Evolutionary conservation across 2,888 invertebrate genomes (phyloP), one percentile per base, ranked within the genome.

Genomic region (Polietes domitor): DNA sequence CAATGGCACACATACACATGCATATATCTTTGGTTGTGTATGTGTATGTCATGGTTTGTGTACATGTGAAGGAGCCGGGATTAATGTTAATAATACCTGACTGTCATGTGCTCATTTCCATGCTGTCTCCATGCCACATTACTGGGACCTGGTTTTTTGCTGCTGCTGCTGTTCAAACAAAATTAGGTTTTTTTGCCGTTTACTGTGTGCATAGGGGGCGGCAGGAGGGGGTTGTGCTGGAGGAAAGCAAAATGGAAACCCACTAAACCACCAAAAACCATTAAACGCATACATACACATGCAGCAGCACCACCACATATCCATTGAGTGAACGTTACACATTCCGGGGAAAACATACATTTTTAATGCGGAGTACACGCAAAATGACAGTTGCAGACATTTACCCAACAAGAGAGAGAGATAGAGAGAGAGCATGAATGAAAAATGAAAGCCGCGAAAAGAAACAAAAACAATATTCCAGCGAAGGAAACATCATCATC

Each of bases 71-170:
- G 43, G 2, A 21, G 43, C 9, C n/a, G 15, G 15, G 65, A 78
- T 78, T 78, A 65, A 78, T 73, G 78, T 78, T 73, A 41, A 73
- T 73, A 77, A 73, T 78, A 74, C 73, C 70, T 80, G 71, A 26
- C 72, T 75, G 76, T 24, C 77, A 77, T 58, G 55, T 68, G 68
- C 21, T 77, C 58, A 68, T 73, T 81, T 61, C 65, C 76, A 81
- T 77, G 65, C 55, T 32, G 10, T 65, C 70, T 61, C 15, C 50
- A 28, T 19, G 1, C 32, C 37, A 24, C 24, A 4, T 19, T 10
- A 43, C 43, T 24, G 17, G 26, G 58, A 58, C 19, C 24, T 12
- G 24, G 55, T 55, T 55, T 55, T 12, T 55, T 21, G 15, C 3
- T n/a, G 50, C 17, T 53, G 53, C 9, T 53, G 3, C 9, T 53